Base-by-base conservation (phyloP, 1,140 invertebrate genomes). In the Schmidtea mediterranea region DNA sequence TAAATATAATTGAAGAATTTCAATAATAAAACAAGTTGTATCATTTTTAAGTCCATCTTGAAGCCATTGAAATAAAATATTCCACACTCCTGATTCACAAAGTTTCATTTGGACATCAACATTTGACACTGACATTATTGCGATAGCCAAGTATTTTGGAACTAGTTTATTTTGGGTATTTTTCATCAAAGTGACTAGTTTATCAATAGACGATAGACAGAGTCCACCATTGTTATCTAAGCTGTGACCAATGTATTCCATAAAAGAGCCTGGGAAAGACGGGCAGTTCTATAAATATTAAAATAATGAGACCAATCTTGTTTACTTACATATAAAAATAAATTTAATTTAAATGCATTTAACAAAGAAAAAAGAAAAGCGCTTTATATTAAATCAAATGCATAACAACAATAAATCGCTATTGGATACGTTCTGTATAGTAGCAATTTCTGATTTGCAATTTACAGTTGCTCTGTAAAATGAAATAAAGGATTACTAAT, bases 61-160 rank as follows among this genome's bases (percentile, higher is more conserved):
- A 15, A 45, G 23, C 43, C 43, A 45, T 21, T 45, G 15, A 19
- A 45, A 24, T 21, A 45, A 19, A 19, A 45, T 45, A 21, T 45
- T 21, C 43, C 43, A 45, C 12, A 15, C 43, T 21, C 21, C 43
- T 22, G 43, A 19, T 9, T 45, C 43, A 9, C 15, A 19, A 8
- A 45, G 6, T 13, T 21, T 21, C 19, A 45, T 19, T 24, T 45
- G 43, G 10, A 45, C 43, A 19, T 15, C 12, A 13, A 13, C 19
- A 19, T 8, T 5, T 13, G 43, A 45, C 9, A 21, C 43, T 13
- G 15, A 15, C 12, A 45, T 45, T 45, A 45, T 45, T 13, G 15
- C 15, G 3, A 45, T 21, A 6, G 43, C 15, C 12, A 45, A 19
- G 18, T 21, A 45, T 21, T 45, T 45, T 5, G 43, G 43, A 45